Evolutionary conservation across 2,797 vertebrate genomes (phyloP), one percentile per base, ranked within the genome.

Genomic region (Tokudaia tokunoshimensis): DNA sequence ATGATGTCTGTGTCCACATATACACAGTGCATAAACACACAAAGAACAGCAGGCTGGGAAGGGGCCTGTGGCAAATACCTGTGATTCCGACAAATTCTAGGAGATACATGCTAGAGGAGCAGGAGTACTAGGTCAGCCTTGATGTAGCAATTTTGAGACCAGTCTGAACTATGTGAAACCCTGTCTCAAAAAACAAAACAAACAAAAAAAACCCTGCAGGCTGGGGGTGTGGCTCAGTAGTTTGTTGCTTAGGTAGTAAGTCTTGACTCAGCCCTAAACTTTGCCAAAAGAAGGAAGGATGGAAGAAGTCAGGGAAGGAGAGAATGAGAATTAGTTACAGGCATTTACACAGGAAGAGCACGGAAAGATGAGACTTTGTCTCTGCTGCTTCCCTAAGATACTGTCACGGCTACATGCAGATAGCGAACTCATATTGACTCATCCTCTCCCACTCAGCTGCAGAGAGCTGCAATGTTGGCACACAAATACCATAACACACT

Each of bases 391-490:
- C 55, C 75, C 87, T 74, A 83, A 87, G 72, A 95, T n/a, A 63
- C 55, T 91, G 89, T 92, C 57, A 72, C 9, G 85, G 96, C 87
- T 81, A 79, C 95, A 91, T 80, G 52, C 22, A 91, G 85, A 88
- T 26, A 76, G 34, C 81, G 89, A 89, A 92, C 79, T 78, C 52
- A 81, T 52, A 86, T 57, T 94, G 92, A 95, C 75, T 96, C 92
- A 86, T 37, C 6, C n/a, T 82, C 89, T 90, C 90, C 91, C 87
- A 75, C 81, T 90, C 78, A 91, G 85, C 76, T 13, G 11, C 80
- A 65, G 47, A 52, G 44, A 92, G 31, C 92, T 88, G 31, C 34
- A 67, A 63, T 86, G 91, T 94, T 97, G 91, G 96, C 95, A 94
- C 67, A 91, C 85, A 94, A 57, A 94, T 94, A 37, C 61, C 24